phyloP scores from a whole-genome alignment of 2,113 vertebrate species.

The Marmota monax region DNA sequence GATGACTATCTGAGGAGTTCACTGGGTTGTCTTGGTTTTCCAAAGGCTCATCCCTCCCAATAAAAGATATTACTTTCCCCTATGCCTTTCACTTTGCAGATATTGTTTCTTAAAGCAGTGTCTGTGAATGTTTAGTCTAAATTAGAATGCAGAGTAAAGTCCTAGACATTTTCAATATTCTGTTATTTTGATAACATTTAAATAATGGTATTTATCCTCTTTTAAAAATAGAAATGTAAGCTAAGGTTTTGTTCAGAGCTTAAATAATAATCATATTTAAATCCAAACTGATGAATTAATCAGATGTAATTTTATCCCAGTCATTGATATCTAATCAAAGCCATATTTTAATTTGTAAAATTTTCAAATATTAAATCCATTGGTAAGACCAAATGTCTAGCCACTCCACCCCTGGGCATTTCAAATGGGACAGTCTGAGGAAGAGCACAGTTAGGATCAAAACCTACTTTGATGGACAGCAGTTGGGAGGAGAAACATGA shows the following conservation, averaged over 20 bases:
- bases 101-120: conserved; percentile 25
- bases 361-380: background rate
- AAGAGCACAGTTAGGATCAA: background rate
- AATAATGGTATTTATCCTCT: conserved; percentile 14
- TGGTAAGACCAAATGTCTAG: background rate
- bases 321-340: background rate
- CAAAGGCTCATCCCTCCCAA: background rate
- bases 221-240: background rate
- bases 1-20: background rate
- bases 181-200: background rate
- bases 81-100: background rate
- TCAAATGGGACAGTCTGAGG: background rate
- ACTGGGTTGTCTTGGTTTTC: background rate
- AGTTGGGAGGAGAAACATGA: background rate
- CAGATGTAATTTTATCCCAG: background rate
- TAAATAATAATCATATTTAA: background rate
- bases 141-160: background rate
- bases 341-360: conserved; percentile 3
- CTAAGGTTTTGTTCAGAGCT: background rate
- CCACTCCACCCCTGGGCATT: background rate
- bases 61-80: background rate
- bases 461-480: background rate
- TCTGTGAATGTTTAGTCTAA: conserved; percentile 23
- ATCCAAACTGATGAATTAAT: conserved; percentile 9
- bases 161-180: background rate